Percentiles rank a stretch among this genome's conserved stretches.
Evolutionary conservation across 2,888 invertebrate species (phyloP).

Genomic region (Cistogaster globosa): DNA sequence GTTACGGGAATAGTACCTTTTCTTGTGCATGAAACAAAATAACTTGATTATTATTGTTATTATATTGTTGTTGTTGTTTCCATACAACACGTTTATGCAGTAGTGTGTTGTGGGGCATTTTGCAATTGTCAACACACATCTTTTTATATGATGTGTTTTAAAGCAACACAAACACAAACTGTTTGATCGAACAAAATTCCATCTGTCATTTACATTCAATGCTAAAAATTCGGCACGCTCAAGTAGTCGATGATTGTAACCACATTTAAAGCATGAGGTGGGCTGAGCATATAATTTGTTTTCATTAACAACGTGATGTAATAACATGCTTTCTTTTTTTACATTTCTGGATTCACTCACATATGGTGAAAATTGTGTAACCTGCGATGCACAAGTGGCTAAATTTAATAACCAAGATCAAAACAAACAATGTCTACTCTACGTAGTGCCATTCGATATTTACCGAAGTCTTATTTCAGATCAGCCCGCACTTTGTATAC

Average conservation of each 20-base stretch:
- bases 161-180: constrained; percentile 49
- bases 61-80: not conserved
- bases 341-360: not conserved
- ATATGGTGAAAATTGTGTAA: constrained; percentile 9
- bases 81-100: constrained; percentile 6
- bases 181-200: too few species aligned
- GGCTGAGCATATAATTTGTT: not conserved
- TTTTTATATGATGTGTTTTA: constrained; percentile 16
- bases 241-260: not conserved
- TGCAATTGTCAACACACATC: constrained; percentile 24
- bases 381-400: constrained; percentile 31
- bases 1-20: constrained; percentile 16
- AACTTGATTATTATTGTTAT: not conserved
- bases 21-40: constrained; percentile 33
- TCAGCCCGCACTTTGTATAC: not conserved
- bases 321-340: constrained; percentile 33
- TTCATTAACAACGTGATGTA: constrained; percentile 12
- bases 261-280: constrained; percentile 20
- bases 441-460: constrained; percentile 13
- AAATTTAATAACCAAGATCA: constrained; percentile 36
- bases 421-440: constrained; percentile 35
- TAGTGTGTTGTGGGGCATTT: not conserved
- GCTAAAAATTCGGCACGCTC: constrained; percentile 22
- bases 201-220: not conserved
- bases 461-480: constrained; percentile 38